Evolutionary conservation across 2,113 vertebrate genomes (phyloP).

Genomic region (Coreoperca whiteheadi): DNA sequence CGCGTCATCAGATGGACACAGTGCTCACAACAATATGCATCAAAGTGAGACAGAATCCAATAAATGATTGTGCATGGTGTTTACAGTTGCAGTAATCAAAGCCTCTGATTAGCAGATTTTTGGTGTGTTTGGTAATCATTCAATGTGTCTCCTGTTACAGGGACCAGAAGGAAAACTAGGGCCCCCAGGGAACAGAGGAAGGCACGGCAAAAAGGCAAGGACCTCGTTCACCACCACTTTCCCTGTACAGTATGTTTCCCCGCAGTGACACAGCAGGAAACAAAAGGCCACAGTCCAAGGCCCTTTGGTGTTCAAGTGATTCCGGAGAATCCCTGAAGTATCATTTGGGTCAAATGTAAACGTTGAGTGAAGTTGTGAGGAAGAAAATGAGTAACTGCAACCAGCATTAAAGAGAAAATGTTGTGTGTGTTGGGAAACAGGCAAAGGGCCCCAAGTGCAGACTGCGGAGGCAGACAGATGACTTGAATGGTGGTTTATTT

Average conservation of each 20-base stretch:
- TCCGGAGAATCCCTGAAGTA: background rate
- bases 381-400: conserved; percentile 1
- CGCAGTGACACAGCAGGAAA: background rate
- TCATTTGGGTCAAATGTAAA: background rate
- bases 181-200: conserved; percentile 89
- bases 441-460: too few species aligned
- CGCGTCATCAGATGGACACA: background rate
- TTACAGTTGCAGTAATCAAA: background rate
- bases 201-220: conserved; percentile 92
- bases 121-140: conserved; percentile 6
- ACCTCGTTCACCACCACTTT: background rate
- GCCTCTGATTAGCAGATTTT: background rate
- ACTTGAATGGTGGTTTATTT: too few species aligned
- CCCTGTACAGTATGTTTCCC: background rate
- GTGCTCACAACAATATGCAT: background rate
- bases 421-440: too few species aligned
- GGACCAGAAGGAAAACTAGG: conserved; percentile 93
- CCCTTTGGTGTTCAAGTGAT: background rate
- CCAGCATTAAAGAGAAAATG: background rate
- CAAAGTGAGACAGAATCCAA: background rate
- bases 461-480: too few species aligned
- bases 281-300: background rate
- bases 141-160: conserved; percentile 75
- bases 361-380: conserved; percentile 1
- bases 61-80: background rate